phyloP scores from a whole-genome alignment of 2,113 vertebrate genomes.

The Passer montanus region DNA sequence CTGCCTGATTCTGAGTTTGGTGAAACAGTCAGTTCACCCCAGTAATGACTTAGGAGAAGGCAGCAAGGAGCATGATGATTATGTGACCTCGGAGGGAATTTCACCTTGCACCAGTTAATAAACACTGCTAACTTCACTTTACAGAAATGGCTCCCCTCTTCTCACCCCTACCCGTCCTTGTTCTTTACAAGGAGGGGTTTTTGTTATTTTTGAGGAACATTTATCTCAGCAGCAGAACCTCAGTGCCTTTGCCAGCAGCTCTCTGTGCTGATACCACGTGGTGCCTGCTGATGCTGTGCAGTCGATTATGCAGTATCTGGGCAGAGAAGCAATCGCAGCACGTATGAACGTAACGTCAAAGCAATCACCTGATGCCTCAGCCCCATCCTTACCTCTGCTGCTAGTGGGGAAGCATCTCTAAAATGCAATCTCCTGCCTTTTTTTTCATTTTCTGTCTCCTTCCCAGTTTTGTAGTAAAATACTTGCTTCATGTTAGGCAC shows the following conservation, averaged over 20 bases:
- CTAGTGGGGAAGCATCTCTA: neutral
- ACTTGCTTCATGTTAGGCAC: neutral
- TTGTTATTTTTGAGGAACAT: neutral
- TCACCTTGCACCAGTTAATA: neutral
- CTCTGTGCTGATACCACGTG: constrained; percentile 23
- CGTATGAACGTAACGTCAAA: neutral
- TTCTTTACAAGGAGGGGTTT: neutral
- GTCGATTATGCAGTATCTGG: constrained; percentile 66
- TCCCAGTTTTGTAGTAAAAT: neutral
- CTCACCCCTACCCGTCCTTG: neutral
- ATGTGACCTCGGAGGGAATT: neutral
- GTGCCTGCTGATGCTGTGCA: constrained; percentile 33
- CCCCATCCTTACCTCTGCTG: neutral
- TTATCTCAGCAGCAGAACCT: neutral
- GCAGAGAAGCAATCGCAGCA: constrained; percentile 57
- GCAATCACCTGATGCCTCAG: neutral
- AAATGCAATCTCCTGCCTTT: neutral
- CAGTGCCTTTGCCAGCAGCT: neutral
- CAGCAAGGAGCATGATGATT: neutral
- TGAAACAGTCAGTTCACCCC: neutral
- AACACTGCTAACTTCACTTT: neutral
- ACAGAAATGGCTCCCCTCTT: neutral
- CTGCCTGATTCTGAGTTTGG: neutral
- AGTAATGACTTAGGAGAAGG: neutral
- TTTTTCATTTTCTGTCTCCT: neutral